A percentile compares a stretch with the other conserved stretches of the same genome.
These are phyloP conservation scores for Tigriopus californicus DNA, from an alignment of 2,888 invertebrate species.

Conservation along the genomic window DNA sequence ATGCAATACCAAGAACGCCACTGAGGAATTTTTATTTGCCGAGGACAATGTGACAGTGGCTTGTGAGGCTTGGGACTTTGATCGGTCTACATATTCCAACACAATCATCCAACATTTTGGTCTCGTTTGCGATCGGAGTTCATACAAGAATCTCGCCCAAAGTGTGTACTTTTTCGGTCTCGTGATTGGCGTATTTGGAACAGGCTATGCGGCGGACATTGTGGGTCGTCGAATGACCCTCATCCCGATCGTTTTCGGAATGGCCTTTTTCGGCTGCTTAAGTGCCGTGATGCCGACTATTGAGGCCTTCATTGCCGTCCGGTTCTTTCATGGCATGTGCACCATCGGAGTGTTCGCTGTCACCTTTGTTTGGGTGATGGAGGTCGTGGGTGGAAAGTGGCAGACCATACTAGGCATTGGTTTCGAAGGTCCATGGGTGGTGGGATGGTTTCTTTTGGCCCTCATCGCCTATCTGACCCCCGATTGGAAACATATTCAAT, in stretches of 20 bases:
- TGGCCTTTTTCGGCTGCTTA: neutral
- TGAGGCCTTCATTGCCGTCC: neutral
- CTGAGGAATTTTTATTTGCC: neutral
- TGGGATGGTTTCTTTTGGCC: constrained; percentile 7
- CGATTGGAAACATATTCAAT: neutral
- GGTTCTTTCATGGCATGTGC: neutral
- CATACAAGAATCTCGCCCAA: neutral
- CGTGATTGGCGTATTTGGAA: neutral
- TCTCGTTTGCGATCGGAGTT: neutral
- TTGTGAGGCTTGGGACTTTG: neutral
- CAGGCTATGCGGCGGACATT: neutral
- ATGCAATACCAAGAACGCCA: neutral
- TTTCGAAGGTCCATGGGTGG: constrained; percentile 5
- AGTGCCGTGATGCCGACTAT: neutral
- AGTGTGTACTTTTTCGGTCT: constrained; percentile 2
- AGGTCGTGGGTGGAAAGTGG: constrained; percentile 13
- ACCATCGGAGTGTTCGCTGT: constrained; percentile 5
- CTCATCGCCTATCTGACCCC: neutral
- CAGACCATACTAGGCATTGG: constrained; percentile 10
- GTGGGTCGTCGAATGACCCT: neutral
- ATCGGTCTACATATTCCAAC: neutral
- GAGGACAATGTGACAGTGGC: neutral
- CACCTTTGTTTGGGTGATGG: constrained; percentile 2
- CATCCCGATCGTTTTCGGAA: constrained; percentile 1
- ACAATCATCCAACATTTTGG: neutral